A percentile compares a stretch with the other conserved stretches of the same genome.
These are phyloP conservation scores for Andrena minutula DNA, from an alignment of 2,888 invertebrate species.

Conservation along the genomic window DNA sequence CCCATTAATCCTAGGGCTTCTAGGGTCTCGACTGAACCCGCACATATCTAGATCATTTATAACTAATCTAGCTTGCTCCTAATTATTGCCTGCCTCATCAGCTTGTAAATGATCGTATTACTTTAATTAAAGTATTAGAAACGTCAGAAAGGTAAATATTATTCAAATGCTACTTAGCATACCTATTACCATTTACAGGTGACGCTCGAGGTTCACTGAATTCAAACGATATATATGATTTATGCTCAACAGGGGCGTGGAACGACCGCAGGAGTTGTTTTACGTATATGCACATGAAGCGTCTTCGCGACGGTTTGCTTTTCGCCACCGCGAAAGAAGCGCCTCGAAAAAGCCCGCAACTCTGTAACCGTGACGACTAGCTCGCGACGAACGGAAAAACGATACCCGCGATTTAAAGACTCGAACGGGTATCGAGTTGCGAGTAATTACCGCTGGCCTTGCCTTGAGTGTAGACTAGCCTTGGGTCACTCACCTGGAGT, in stretches of 20 bases:
- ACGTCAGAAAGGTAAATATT: neutral
- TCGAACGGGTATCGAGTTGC: constrained; percentile 33
- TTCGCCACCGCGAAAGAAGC: too few species aligned
- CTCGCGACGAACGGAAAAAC: constrained; percentile 11
- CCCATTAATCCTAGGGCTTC: neutral
- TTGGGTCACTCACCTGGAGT: constrained; percentile 60
- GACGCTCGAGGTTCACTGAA: too few species aligned
- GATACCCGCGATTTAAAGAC: constrained; percentile 31
- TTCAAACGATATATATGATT: too few species aligned
- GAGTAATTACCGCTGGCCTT: constrained; percentile 51
- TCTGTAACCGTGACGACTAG: neutral
- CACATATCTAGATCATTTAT: neutral
- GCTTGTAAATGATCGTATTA: neutral
- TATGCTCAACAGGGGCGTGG: too few species aligned
- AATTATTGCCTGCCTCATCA: neutral
- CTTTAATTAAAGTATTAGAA: too few species aligned
- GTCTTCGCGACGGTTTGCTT: too few species aligned
- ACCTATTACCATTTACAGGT: too few species aligned
- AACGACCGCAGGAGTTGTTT: too few species aligned
- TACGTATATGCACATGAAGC: too few species aligned
- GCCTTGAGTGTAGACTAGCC: constrained; percentile 45
- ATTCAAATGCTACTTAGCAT: neutral
- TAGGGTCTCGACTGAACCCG: neutral
- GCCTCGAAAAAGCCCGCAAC: neutral
- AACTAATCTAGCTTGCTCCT: neutral